phyloP scores from a whole-genome alignment of 2,113 vertebrate genomes.

The Triplophysa rosa region DNA sequence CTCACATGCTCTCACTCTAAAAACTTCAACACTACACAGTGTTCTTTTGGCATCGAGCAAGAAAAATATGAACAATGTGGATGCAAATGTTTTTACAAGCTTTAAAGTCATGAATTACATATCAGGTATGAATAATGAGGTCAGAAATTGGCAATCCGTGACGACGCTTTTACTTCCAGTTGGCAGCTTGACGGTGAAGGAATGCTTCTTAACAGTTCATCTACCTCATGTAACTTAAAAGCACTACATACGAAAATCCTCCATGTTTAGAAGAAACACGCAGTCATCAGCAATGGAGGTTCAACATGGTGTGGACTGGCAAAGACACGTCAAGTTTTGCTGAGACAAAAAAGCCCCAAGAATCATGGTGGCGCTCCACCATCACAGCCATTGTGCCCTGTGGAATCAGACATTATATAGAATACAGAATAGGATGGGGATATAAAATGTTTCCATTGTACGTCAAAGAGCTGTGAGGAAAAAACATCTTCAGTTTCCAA shows the following conservation, averaged over 20 bases:
- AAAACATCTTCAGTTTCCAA: conserved; percentile 21
- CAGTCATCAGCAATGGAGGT: conserved; percentile 18
- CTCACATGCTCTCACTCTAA: conserved; percentile 38
- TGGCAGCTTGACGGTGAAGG: conserved; percentile 53
- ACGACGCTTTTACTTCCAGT: conserved; percentile 49
- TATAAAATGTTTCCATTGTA: conserved; percentile 44
- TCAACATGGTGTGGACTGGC: neutral
- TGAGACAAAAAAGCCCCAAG: conserved; percentile 18
- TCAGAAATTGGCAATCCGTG: conserved; percentile 15
- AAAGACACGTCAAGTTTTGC: conserved; percentile 56
- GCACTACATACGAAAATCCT: conserved; percentile 58
- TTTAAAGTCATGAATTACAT: conserved; percentile 40
- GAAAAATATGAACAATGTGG: conserved; percentile 39
- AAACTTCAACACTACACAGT: conserved; percentile 34
- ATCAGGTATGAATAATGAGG: conserved; percentile 40
- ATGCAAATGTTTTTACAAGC: conserved; percentile 25
- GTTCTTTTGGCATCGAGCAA: conserved; percentile 72
- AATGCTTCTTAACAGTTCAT: conserved; percentile 61
- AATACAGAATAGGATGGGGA: conserved; percentile 1
- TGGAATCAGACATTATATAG: conserved; percentile 18
- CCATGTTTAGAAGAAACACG: conserved; percentile 44
- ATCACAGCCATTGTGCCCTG: conserved; percentile 18
- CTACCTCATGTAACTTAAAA: conserved; percentile 57
- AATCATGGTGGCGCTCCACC: neutral
- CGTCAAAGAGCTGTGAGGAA: conserved; percentile 27